Base-by-base conservation (phyloP, 1,140 invertebrate species). In the Drosophila auraria region DNA sequence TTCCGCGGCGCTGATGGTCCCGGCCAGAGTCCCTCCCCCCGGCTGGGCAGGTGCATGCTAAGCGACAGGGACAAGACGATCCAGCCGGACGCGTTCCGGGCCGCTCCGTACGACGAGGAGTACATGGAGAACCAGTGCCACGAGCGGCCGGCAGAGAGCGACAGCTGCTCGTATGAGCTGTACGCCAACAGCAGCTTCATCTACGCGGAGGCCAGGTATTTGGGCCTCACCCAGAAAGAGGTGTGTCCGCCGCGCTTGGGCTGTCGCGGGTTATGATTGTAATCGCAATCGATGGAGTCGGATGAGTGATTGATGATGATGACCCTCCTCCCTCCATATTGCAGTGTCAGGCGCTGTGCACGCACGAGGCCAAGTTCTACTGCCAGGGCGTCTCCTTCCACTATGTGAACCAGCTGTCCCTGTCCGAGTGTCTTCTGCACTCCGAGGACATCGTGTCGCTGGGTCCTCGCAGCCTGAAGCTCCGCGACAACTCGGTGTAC, bases 71-170 rank as follows among this genome's bases (percentile, higher is more conserved):
- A 95, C 83, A 94, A 95, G 82, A 95, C 94, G 83, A 93, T 95
- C 9, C 94, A 95, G 65, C 95, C 95, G 1, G 94, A 94, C 79
- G 94, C 95, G 1, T 96, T 94, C 68, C 91, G 95, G 33, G 94
- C 95, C 0, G 95, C 95, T 7, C 95, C 94, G 68, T 94, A 94
- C 65, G 94, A 95, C 58, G 95, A 95, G 33, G 94, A 95, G 75
- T 96, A 96, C 75, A 94, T 95, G 62, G 95, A 95, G 82, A 95
- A 95, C 91, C 95, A 95, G 80, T 95, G 95, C 78, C 80, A 93
- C 14, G 93, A 91, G 30, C 77, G 89, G 33, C 50, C 79, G 17
- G 75, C 84, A 8, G 89, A 92, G 59, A 91, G 63, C 36, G 91
- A 92, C 80, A 87, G 79, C 54, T 93, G 92, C 63, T 91, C 92